Base-by-base conservation (phyloP, 2,797 vertebrate species). In the Siniperca undulata region DNA sequence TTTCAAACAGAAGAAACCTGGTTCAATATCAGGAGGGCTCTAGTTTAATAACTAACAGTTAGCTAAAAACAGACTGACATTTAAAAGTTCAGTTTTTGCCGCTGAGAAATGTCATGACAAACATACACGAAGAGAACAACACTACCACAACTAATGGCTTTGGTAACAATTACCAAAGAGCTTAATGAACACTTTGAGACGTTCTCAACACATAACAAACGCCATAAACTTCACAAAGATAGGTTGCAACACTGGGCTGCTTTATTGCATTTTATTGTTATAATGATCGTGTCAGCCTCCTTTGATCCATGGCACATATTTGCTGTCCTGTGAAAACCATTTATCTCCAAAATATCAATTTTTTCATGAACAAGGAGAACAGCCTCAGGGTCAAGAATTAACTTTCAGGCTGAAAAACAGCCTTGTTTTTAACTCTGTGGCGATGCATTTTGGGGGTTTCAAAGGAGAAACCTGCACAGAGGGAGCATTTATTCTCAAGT, bases 231-330 rank as follows among this genome's bases (percentile, higher is more conserved):
- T 27, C 24, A 34, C 62, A 61, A 38, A 72, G 59, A 69, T 27
- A 60, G 46, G 13, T 79, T 68, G 55, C 24, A 72, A 69, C 22
- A 19, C 64, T 13, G 12, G 50, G 62, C 36, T 70, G 66, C 68
- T 77, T 71, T 64, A 53, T 36, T 82, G 42, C 74, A 58, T 80
- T 80, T 50, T 69, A 77, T 58, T 77, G 65, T 70, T 58, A 55
- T 56, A 75, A 67, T 72, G 30, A 80, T 78, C 3, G 8, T 70
- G 61, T 66, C 59, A 80, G 70, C 44, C 56, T 68, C 42, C 71
- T 88, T 82, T 82, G 73, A 83, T 77, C 59, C 72, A 70, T 10
- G 6, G 34, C 65, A 70, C 71, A 69, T 71, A 59, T 80, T 75
- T 81, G 14, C 50, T 44, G 38, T 77, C 48, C 30, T 44, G 53